Base-by-base conservation (phyloP, 2,888 invertebrate genomes). In the Troides aeacus region DNA sequence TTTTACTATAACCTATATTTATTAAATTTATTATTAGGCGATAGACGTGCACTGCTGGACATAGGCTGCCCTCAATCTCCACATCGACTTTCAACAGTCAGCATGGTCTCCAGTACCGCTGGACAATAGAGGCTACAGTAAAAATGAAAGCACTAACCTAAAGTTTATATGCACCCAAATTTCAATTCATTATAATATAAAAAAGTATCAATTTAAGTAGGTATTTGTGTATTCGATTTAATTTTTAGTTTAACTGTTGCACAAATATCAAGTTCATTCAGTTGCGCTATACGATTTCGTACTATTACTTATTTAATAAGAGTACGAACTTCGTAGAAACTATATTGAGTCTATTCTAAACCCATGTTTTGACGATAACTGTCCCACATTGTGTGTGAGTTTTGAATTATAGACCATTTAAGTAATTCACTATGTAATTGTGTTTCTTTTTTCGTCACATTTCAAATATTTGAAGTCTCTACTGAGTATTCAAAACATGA, bases 361-460 rank as follows among this genome's bases (percentile, higher is more conserved):
- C 78, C 77, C 80, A 81, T 88, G 78, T 88, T 89, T 79, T 86
- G 88, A 87, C 81, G 79, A 79, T 62, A 84, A 80, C 81, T 83
- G 77, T 85, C 87, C 65, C 86, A 86, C 87, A 66, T 62, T 63
- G 30, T 39, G 59, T 63, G 81, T 67, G 84, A 78, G 84, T 79
- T 75, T 75, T 73, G 72, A 75, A 70, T 72, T 72, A 72, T 74
- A 70, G 64, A 15, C 23, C 57, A 65, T 36, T 36, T 24, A 36
- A 61, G 56, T 61, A 53, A 62, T 64, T 59, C 17, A 57, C 50
- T 18, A 42, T 8, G 46, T 59, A 57, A 62, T 59, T 63, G 66
- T 66, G 12, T 62, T 57, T 30, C 39, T 36, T 21, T 46, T 57
- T 42, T n/a, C n/a, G 15, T 23, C 21, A 21, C 12, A 24, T 8